A percentile compares a stretch with the other conserved stretches of the same genome.
Conservation (phyloP, 2,888 invertebrate species). For the Calameuta idolon region DNA sequence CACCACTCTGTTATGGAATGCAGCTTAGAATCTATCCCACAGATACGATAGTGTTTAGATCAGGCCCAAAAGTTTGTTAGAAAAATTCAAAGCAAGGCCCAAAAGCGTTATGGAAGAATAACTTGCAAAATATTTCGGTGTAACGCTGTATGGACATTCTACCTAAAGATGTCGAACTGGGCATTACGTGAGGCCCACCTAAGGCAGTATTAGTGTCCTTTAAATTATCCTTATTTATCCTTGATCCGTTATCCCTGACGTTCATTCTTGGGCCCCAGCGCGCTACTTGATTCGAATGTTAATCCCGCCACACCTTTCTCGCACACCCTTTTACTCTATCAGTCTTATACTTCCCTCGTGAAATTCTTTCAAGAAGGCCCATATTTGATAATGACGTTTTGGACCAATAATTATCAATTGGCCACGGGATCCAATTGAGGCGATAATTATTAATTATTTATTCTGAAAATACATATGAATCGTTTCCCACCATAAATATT, state of each 20-base stretch:
- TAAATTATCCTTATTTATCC: not conserved
- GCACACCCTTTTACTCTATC: not conserved
- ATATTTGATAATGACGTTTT: not conserved
- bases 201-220: not conserved
- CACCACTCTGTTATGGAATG: not conserved
- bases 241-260: not conserved
- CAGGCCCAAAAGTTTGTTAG: not conserved
- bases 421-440: not conserved
- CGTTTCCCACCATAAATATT: not conserved
- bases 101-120: not conserved
- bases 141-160: not conserved
- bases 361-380: not conserved
- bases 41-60: not conserved
- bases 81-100: not conserved
- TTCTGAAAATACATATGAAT: not conserved
- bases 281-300: not conserved
- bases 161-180: not conserved
- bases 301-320: not conserved
- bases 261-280: not conserved
- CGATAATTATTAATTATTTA: not conserved
- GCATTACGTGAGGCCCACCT: not conserved
- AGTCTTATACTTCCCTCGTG: not conserved
- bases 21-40: not conserved
- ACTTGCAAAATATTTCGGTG: not conserved
- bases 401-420: not conserved